Evolutionary conservation across 2,888 invertebrate genomes (phyloP).

Genomic region (Noctua janthina): DNA sequence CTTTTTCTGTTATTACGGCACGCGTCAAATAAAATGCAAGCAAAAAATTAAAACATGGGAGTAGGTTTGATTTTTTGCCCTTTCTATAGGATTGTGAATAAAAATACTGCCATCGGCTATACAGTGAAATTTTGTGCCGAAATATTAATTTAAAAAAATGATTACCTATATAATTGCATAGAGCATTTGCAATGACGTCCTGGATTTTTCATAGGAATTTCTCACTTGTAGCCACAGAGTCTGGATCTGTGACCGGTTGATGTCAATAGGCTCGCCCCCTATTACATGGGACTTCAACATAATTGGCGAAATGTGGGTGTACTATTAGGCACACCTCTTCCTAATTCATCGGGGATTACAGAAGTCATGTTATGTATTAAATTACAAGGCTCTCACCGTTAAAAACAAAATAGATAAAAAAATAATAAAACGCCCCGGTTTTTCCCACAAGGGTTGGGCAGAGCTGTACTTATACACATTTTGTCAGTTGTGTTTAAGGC

Average conservation of each 20-base stretch:
- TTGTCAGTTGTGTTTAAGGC: background rate
- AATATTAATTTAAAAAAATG: background rate
- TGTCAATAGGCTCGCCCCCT: no score
- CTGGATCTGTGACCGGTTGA: no score
- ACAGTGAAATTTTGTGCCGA: background rate
- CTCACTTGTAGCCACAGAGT: no score
- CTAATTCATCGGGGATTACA: no score
- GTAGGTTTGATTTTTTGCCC: background rate
- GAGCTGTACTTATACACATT: background rate
- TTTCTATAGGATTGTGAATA: background rate
- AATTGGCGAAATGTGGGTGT: no score
- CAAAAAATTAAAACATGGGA: background rate
- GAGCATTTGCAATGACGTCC: no score
- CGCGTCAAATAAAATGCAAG: slow-evolving; percentile 11
- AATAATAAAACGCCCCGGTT: background rate
- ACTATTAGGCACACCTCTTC: no score
- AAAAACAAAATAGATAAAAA: no score
- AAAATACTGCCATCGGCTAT: background rate
- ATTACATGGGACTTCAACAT: no score
- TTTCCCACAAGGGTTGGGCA: background rate
- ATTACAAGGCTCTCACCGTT: background rate
- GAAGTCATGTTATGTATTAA: no score
- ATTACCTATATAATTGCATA: background rate
- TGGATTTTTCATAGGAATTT: no score
- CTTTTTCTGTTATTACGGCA: background rate